Conservation (phyloP, 2,888 invertebrate species). For the Platycheirus albimanus region DNA sequence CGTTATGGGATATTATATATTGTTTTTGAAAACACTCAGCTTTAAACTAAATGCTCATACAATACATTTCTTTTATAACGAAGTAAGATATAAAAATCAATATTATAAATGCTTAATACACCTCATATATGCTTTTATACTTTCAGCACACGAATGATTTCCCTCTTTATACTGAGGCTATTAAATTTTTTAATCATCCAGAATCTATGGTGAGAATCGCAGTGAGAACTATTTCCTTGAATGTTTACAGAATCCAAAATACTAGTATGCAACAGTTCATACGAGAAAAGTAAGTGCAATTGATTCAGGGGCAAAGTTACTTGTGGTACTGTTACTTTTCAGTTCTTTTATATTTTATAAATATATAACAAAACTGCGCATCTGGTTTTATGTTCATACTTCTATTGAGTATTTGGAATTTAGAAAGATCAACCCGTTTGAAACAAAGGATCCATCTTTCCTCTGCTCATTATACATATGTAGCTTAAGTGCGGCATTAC, state of each 20-base stretch:
- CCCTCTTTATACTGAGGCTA: slow-evolving; percentile 99
- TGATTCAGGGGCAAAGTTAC: no score
- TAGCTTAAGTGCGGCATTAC: no score
- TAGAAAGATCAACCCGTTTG: no score
- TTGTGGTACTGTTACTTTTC: no score
- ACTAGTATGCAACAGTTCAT: slow-evolving; percentile 97
- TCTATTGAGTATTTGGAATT: no score
- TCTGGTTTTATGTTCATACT: no score
- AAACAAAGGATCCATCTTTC: no score
- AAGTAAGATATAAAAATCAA: slow-evolving; percentile 84
- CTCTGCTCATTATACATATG: no score
- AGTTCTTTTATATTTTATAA: no score
- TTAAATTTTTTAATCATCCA: slow-evolving; percentile 99
- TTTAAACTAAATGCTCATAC: slow-evolving; percentile 98
- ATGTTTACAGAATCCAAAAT: slow-evolving; percentile 97
- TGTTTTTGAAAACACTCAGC: slow-evolving; percentile 98
- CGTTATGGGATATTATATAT: slow-evolving; percentile 99
- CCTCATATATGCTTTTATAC: not conserved
- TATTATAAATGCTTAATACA: no score
- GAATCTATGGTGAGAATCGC: slow-evolving; percentile 99
- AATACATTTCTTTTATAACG: slow-evolving; percentile 99
- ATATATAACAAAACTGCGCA: no score
- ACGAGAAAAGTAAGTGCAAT: slow-evolving; percentile 89
- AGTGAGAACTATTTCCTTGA: slow-evolving; percentile 97
- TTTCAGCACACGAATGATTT: slow-evolving; percentile 97